These are phyloP conservation scores for Pseudachorutes palmiensis DNA, from an alignment of 1,140 invertebrate species.

Conservation along the genomic window DNA sequence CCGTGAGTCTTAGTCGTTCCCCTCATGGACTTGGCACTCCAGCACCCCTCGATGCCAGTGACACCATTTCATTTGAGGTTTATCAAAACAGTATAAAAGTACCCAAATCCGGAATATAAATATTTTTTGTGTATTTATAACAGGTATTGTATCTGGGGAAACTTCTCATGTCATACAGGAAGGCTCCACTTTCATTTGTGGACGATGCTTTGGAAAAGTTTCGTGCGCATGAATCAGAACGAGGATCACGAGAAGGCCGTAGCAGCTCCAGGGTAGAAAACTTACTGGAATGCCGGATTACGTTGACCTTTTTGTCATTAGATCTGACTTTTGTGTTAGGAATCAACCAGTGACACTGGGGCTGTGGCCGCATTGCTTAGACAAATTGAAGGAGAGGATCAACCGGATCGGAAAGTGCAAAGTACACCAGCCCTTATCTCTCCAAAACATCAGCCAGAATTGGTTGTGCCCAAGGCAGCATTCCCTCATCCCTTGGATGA, in stretches of 20 bases:
- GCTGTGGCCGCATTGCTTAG: neutral
- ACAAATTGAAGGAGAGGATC: neutral
- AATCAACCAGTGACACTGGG: constrained; percentile 5
- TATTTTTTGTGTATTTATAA: neutral
- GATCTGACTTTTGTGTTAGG: neutral
- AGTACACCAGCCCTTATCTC: neutral
- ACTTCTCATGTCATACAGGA: constrained; percentile 71
- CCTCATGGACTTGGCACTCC: neutral
- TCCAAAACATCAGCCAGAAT: neutral
- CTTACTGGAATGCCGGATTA: too few relatives aligned
- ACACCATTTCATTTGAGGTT: neutral
- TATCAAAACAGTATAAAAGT: neutral
- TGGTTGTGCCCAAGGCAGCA: neutral
- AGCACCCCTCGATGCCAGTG: neutral
- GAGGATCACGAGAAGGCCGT: constrained; percentile 39
- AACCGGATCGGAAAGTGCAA: neutral
- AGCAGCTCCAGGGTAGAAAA: constrained; percentile 29
- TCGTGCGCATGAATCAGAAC: constrained; percentile 64
- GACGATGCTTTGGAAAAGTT: constrained; percentile 83
- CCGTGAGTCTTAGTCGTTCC: neutral
- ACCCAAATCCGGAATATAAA: neutral
- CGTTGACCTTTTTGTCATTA: neutral
- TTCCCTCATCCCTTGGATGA: constrained; percentile 26
- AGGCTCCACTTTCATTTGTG: constrained; percentile 77
- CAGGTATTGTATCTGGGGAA: constrained; percentile 80